Conservation (phyloP, 2,888 invertebrate species). For the Apamea sordens region DNA sequence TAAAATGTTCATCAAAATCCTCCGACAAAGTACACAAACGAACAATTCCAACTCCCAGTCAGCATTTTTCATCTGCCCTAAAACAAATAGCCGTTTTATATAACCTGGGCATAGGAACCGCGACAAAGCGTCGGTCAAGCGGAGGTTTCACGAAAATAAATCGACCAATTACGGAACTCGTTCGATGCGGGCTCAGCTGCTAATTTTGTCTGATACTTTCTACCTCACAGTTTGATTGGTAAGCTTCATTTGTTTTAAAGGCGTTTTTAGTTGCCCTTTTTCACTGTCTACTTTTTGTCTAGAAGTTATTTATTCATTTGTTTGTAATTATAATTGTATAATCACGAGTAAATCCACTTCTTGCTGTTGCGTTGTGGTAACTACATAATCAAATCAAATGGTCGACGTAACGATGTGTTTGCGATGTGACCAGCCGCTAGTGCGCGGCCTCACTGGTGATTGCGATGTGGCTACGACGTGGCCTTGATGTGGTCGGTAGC, state of each 20-base stretch:
- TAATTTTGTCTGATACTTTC: slow-evolving; percentile 36
- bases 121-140: slow-evolving; percentile 35
- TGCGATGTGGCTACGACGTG: too few relatives aligned
- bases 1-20: slow-evolving; percentile 5
- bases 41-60: slow-evolving; percentile 4
- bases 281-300: background rate
- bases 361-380: too few relatives aligned
- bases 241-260: slow-evolving; percentile 23
- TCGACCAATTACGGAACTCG: slow-evolving; percentile 39
- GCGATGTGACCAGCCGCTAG: too few relatives aligned
- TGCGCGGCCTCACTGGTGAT: too few relatives aligned
- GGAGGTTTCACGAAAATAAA: slow-evolving; percentile 49
- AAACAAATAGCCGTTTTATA: slow-evolving; percentile 30
- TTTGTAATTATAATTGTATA: too few relatives aligned
- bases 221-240: slow-evolving; percentile 36
- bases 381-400: too few relatives aligned
- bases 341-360: too few relatives aligned
- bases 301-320: too few relatives aligned
- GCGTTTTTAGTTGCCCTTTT: background rate
- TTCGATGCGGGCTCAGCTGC: slow-evolving; percentile 50
- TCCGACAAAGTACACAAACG: background rate
- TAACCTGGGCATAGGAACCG: slow-evolving; percentile 6
- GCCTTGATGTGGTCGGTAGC: too few relatives aligned
- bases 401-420: too few relatives aligned
- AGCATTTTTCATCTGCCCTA: slow-evolving; percentile 4